Evolutionary conservation across 2,888 invertebrate genomes (phyloP), one percentile per base, ranked within the genome.

Genomic region (Cetonia aurata): DNA sequence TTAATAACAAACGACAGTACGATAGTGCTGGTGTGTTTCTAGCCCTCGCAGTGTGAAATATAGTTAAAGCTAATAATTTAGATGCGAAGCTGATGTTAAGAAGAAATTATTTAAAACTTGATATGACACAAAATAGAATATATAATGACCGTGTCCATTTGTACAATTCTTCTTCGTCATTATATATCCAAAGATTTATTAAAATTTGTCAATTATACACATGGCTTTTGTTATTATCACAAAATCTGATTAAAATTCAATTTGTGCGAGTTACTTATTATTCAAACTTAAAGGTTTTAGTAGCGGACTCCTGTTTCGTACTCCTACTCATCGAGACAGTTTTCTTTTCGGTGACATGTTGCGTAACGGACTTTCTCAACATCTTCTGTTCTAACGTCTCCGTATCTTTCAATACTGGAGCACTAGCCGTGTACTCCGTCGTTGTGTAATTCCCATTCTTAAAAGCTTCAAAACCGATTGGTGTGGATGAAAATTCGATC

Each of bases 311-410:
- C 71, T 84, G 83, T 74, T 84, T 84, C 67, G 80, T 82, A 42
- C 82, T 79, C 72, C 80, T 80, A n/a, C 89, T 89, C 73, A 88
- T 91, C 79, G 90, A 90, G 0, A 91, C 88, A 0, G 90, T 91
- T 78, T 91, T 90, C 80, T 89, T 88, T 75, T 92, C 91, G 15
- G 90, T 88, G 0, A 90, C 89, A 74, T 91, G 91, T 56, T 91
- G 90, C 0, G 88, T 89, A n/a, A 89, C 88, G 0, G 91, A 90
- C 75, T 91, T 90, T 73, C 91, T 91, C 4, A 90, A 85, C 84
- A 89, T 89, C 77, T 88, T 89, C 76, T 90, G 90, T 73, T 91
- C 91, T 74, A 91, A 77, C n/a, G 85, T 86, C 52, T 91, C 89
- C 0, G 87, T 83, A 68, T 89, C 88, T 72, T 78, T 80, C 13